A percentile compares a stretch with the other conserved stretches of the same genome.
Conservation (phyloP, 2,797 vertebrate genomes). For the Platyrinchus mystaceus region DNA sequence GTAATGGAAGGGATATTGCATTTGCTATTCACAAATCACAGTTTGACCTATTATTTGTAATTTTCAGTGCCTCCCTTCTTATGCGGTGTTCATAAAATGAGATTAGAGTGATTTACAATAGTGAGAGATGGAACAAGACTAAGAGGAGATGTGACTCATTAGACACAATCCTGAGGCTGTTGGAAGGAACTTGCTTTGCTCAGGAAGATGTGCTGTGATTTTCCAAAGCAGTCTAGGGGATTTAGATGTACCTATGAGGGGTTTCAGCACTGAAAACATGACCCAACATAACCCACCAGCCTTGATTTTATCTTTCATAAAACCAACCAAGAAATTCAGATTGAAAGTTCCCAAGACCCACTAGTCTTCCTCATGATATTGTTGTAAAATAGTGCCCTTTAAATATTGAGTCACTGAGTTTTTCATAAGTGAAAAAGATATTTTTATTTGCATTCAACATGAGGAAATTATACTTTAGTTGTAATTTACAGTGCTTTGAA, state of each 20-base stretch:
- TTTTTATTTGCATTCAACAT: neutral
- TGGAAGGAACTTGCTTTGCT: neutral
- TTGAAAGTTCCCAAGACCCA: neutral
- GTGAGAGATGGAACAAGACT: constrained; percentile 32
- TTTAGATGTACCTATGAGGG: neutral
- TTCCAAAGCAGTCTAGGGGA: neutral
- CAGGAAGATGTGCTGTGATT: neutral
- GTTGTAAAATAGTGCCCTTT: neutral
- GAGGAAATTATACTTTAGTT: neutral
- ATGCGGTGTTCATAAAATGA: constrained; percentile 31
- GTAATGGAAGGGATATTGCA: constrained; percentile 49
- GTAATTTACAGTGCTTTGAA: neutral
- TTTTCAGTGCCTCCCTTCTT: constrained; percentile 54
- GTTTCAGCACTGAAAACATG: neutral
- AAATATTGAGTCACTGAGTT: neutral
- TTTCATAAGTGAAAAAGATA: neutral
- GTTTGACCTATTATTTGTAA: constrained; percentile 56
- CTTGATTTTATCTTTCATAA: neutral
- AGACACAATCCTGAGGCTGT: neutral
- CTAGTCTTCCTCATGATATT: neutral
- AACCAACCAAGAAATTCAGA: neutral
- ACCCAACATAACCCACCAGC: neutral
- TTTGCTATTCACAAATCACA: constrained; percentile 36
- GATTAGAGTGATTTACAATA: constrained; percentile 44
- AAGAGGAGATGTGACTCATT: constrained; percentile 40